Conservation (phyloP, 1,140 invertebrate species). For the Pemphigus obesinymphae region DNA sequence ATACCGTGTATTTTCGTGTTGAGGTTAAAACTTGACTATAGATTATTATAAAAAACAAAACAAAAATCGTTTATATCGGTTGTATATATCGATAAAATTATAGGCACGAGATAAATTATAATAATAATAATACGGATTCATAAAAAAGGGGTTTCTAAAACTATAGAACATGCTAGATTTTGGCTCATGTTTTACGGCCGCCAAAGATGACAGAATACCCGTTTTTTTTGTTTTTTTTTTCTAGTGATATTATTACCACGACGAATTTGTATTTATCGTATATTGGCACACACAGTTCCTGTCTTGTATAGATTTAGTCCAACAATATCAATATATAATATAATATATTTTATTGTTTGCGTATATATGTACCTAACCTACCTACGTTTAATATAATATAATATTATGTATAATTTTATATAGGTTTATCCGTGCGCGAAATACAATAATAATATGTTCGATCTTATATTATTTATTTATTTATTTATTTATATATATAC, state of each 20-base stretch:
- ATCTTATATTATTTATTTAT: background rate
- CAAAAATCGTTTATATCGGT: no score
- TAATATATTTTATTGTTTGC: background rate
- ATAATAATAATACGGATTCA: background rate
- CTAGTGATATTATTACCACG: background rate
- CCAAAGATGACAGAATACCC: no score
- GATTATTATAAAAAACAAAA: no score
- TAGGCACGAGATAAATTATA: no score
- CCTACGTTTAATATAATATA: background rate
- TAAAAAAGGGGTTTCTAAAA: background rate
- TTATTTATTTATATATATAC: background rate
- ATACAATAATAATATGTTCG: background rate
- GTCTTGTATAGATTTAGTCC: background rate
- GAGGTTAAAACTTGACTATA: no score
- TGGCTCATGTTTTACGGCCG: background rate
- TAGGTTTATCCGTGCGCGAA: background rate
- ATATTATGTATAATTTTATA: background rate
- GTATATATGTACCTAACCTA: background rate
- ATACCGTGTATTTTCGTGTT: no score
- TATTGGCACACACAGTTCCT: conserved; percentile 34
- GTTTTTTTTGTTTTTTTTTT: background rate
- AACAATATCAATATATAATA: background rate
- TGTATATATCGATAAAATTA: no score
- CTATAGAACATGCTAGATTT: no score
- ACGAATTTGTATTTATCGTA: conserved; percentile 26